A percentile compares a stretch with the other conserved stretches of the same genome.
These are phyloP conservation scores for Acleris holmiana DNA, from an alignment of 2,888 invertebrate genomes.

Conservation along the genomic window DNA sequence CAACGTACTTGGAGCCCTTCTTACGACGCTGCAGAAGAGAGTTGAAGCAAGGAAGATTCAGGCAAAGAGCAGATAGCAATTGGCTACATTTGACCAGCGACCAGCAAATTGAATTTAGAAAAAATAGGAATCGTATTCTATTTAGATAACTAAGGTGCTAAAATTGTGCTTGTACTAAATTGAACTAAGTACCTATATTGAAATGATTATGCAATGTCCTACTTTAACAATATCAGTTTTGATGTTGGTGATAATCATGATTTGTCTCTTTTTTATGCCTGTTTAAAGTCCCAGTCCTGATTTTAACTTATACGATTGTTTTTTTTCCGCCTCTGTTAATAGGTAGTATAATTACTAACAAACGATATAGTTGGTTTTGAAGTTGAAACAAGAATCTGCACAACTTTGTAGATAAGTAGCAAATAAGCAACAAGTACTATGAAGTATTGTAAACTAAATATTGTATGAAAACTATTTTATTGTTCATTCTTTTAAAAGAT, in stretches of 20 bases:
- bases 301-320: too few species aligned
- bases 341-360: too few species aligned
- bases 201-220: background rate
- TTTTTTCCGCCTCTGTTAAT: too few species aligned
- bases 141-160: slow-evolving; percentile 5
- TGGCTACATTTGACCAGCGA: slow-evolving; percentile 3
- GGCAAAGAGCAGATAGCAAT: slow-evolving; percentile 71
- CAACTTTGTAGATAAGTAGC: slow-evolving; percentile 33
- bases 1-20: slow-evolving; percentile 92
- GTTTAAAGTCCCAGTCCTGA: too few species aligned
- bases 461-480: slow-evolving; percentile 14
- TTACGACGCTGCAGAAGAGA: slow-evolving; percentile 91
- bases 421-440: slow-evolving; percentile 27
- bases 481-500: slow-evolving; percentile 3
- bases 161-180: slow-evolving; percentile 1
- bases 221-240: background rate
- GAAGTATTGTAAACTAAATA: slow-evolving; percentile 17
- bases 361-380: too few species aligned
- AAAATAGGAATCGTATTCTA: background rate
- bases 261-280: too few species aligned
- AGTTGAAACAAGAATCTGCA: too few species aligned
- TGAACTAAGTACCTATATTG: too few species aligned
- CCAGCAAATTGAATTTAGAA: slow-evolving; percentile 3
- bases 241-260: too few species aligned
- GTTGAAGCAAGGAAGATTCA: slow-evolving; percentile 87